Evolutionary conservation across 1,140 invertebrate species (phyloP), one percentile per base, ranked within the genome.

Genomic region (Euwallacea fornicatus): DNA sequence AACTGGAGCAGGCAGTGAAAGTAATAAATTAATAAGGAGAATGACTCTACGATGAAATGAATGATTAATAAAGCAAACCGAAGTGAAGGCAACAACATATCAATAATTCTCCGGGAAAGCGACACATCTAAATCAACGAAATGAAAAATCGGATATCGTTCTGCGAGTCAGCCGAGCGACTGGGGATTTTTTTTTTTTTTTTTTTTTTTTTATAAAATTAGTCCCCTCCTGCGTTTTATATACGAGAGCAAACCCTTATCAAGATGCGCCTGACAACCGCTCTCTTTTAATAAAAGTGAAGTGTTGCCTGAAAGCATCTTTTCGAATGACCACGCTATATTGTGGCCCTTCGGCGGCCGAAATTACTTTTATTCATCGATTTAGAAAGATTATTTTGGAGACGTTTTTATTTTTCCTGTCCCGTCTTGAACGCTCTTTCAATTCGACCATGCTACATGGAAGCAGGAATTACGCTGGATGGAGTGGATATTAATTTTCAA

Each of bases 231-330:
- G 46, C 67, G 58, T 50, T 69, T 62, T 69, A 69, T 69, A 65
- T 71, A 63, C 66, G 69, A 56, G 69, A 71, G 47, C 59, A 65
- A 65, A 71, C 69, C 69, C 69, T 71, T 71, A 71, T 71, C 69
- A 71, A 71, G 69, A 71, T 71, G 69, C 69, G 69, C 55, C 69
- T 65, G 69, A 71, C 69, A 71, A 71, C 69, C 69, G 69, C 50
- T 71, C 69, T 71, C 69, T 65, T 71, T 71, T 71, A 71, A 71
- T 71, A 71, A 71, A 71, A 71, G 69, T 71, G 69, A 71, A 71
- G 69, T 71, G 69, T 71, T 71, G 69, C 69, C 60, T 65, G 69
- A 65, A 65, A 71, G 54, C 54, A 62, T 62, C 62, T 50, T 59
- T 59, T 59, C 61, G 61, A 71, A 62, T 71, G 69, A 65, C 69